Conservation (phyloP, 2,888 invertebrate genomes). For the Andrena marginata region DNA sequence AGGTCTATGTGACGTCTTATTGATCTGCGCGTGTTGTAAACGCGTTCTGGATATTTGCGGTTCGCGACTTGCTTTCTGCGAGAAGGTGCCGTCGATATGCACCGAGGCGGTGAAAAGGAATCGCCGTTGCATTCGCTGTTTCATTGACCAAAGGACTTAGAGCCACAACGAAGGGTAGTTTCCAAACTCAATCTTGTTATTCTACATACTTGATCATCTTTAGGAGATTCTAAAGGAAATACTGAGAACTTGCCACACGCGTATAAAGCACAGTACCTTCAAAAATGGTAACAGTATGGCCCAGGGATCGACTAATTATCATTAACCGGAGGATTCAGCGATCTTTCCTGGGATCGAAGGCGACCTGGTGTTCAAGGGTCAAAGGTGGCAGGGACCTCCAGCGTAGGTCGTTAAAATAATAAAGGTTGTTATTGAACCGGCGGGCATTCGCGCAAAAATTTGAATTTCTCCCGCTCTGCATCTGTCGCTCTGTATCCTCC, state of each 20-base stretch:
- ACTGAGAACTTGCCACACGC: background rate
- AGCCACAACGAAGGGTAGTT: too few species aligned
- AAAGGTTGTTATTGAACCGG: constrained; percentile 80
- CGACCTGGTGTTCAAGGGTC: constrained; percentile 34
- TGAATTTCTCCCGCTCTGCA: constrained; percentile 76
- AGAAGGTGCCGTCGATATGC: background rate
- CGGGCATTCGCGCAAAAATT: constrained; percentile 74
- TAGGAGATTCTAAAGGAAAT: too few species aligned
- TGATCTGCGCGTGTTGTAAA: constrained; percentile 49
- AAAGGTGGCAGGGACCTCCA: constrained; percentile 59
- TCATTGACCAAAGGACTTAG: background rate
- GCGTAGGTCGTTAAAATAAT: constrained; percentile 80
- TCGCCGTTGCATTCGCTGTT: background rate
- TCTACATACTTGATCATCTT: too few species aligned
- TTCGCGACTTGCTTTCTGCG: constrained; percentile 3
- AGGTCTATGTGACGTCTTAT: constrained; percentile 51
- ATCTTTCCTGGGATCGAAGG: constrained; percentile 25
- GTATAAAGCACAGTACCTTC: background rate
- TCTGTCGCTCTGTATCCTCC: constrained; percentile 72
- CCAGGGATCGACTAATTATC: background rate
- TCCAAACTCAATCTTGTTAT: too few species aligned
- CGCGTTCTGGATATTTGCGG: constrained; percentile 46
- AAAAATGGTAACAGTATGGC: constrained; percentile 6
- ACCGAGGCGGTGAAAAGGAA: background rate
- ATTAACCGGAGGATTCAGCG: constrained; percentile 19